phyloP scores from a whole-genome alignment of 1,140 invertebrate species.

The Drepana arcuata region DNA sequence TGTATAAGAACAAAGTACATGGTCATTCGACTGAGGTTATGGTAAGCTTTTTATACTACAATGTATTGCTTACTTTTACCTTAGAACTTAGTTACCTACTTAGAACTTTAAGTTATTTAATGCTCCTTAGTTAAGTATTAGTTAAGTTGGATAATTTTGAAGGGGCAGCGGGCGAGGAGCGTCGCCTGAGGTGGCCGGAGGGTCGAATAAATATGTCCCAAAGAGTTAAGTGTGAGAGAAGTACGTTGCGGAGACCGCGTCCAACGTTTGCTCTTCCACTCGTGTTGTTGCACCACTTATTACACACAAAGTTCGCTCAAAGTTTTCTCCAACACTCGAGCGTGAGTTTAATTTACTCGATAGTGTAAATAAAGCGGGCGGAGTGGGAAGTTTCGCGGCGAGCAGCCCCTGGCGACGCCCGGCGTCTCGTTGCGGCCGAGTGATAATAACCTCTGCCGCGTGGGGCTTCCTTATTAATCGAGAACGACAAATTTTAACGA shows the following conservation, averaged over 20 bases:
- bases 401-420: constrained; percentile 34
- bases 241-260: constrained; percentile 62
- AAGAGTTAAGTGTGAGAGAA: constrained; percentile 69
- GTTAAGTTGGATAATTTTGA: constrained; percentile 64
- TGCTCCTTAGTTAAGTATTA: constrained; percentile 56
- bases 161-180: constrained; percentile 34
- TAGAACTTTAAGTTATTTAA: too few relatives aligned
- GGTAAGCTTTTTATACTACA: too few relatives aligned
- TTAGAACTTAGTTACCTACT: too few relatives aligned
- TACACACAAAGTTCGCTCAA: constrained; percentile 71
- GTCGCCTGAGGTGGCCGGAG: constrained; percentile 57
- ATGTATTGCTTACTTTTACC: too few relatives aligned
- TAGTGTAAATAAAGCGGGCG: constrained; percentile 73
- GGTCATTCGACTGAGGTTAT: constrained; percentile 38
- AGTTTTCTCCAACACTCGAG: constrained; percentile 67
- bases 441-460: constrained; percentile 62
- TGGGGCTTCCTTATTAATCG: constrained; percentile 72
- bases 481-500: constrained; percentile 74
- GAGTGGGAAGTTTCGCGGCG: constrained; percentile 61
- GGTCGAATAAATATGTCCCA: constrained; percentile 72
- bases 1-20: constrained; percentile 37
- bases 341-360: constrained; percentile 73
- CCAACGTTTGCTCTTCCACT: constrained; percentile 71
- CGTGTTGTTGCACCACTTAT: constrained; percentile 72
- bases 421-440: constrained; percentile 51